Evolutionary conservation across 2,113 vertebrate species (phyloP).

Genomic region (Physeter macrocephalus): DNA sequence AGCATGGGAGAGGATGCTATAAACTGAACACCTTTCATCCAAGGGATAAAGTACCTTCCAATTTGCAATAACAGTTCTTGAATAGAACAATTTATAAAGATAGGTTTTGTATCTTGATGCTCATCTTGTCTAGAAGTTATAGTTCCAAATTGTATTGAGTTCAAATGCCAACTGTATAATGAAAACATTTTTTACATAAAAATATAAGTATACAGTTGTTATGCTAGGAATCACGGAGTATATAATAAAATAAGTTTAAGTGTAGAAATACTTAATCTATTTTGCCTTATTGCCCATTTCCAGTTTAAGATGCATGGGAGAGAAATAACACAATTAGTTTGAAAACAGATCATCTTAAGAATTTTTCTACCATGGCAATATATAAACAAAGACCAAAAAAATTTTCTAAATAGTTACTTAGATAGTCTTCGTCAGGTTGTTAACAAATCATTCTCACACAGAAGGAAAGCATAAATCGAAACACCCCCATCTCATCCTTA

Average conservation of each 20-base stretch:
- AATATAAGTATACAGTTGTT: conserved; percentile 39
- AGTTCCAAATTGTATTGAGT: conserved; percentile 7
- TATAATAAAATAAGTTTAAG: background rate
- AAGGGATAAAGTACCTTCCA: background rate
- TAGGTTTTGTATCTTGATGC: background rate
- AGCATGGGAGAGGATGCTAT: background rate
- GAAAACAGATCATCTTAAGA: conserved; percentile 15
- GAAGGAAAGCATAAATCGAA: background rate
- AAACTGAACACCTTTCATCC: background rate
- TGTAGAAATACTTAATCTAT: background rate
- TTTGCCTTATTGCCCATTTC: background rate
- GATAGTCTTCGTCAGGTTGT: background rate
- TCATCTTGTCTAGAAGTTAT: background rate
- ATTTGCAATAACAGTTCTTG: background rate
- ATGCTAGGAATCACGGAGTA: background rate
- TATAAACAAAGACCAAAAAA: conserved; percentile 8
- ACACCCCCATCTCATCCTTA: background rate
- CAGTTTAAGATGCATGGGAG: background rate
- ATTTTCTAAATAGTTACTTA: background rate
- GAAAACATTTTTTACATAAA: conserved; percentile 47
- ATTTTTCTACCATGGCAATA: conserved; percentile 6
- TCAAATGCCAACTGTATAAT: conserved; percentile 33
- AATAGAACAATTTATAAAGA: background rate
- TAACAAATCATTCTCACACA: background rate
- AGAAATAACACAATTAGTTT: background rate